Evolutionary conservation across 2,888 invertebrate species (phyloP), one percentile per base, ranked within the genome.

Genomic region (Pecten maximus): DNA sequence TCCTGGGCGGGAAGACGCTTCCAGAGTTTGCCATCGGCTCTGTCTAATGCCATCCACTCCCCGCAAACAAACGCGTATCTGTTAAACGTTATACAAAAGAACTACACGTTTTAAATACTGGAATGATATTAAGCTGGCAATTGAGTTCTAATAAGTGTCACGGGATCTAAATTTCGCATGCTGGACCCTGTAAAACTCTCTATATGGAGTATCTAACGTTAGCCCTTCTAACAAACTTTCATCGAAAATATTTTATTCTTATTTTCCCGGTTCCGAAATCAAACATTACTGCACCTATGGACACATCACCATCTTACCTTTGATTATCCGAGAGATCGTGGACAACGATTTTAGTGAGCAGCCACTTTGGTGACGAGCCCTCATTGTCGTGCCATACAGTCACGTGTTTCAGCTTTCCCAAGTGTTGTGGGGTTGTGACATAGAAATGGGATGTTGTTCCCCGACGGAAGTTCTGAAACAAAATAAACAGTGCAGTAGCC

Each of bases 341-440:
- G 40, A 95, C 90, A 16, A 91, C 91, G 10, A 94, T 92, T 89
- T 93, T 93, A 40, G 91, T 91, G 12, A 95, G 88, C 35, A 92
- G 91, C 95, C 95, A 95, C 40, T 90, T 28, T 28, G 93, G 93
- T 4, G 23, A 87, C 44, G 44, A 48, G 10, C 93, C 92, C 19
- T 89, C 89, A 86, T 91, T 90, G 86, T 93, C 93, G 87, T 94
- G 94, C 95, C 95, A 95, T 16, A 95, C 89, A 44, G 91, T 92
- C 4, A 95, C 40, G 23, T 89, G 91, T 48, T 92, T 88, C 28
- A 94, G 87, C 2, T 89, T 40, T 16, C 95, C 95, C 2, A 95
- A 92, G 19, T 91, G 35, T 8, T 40, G 28, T 0, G 87, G 88
- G 2, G 92, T 93, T n/a, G 90, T 92, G 88, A 95, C 50, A 4